Evolutionary conservation across 2,113 vertebrate species (phyloP), one percentile per base, ranked within the genome.

Genomic region (Pelvicachromis taeniatus): DNA sequence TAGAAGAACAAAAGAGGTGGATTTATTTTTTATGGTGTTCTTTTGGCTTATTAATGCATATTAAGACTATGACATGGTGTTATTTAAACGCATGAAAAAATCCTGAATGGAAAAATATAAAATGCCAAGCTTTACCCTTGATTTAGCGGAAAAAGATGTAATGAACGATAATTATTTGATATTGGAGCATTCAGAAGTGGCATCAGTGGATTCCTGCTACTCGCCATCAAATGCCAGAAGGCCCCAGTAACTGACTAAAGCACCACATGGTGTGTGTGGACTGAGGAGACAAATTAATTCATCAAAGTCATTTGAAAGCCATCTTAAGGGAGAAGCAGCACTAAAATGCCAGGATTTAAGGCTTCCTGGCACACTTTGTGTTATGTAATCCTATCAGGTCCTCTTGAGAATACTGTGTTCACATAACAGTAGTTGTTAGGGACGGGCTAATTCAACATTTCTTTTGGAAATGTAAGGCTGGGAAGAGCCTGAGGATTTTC

Each of bases 301-400:
- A 92, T 93, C 90, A 91, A 90, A 90, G 91, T 90, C 91, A 86
- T 65, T 83, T 77, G 84, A 92, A 87, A 91, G 75, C 85, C 90
- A 82, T 90, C 85, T 91, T 87, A 19, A 86, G 54, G 86, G 83
- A 89, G 81, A 59, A 21, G 84, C 82, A 35, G 81, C 85, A 50
- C 82, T 58, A 73, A 88, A 85, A 78, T 5, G 61, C 63, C 61
- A 48, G 29, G 42, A 88, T 91, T 84, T 87, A 70, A 88, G 73
- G 63, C 77, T 83, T 84, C 29, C 83, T 70, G 79, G 77, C 84
- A 21, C 87, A 89, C 82, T 40, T 11, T 40, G 79, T 79, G 85
- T 94, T 91, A 90, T 35, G 85, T 83, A 93, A 94, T 77, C 75
- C 82, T 78, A 56, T 68, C 77, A 21, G 54, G 45, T 11, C 75